A percentile compares a stretch with the other conserved stretches of the same genome.
Conservation (phyloP, 2,888 invertebrate genomes). For the Amblyjoppa fuscipennis region DNA sequence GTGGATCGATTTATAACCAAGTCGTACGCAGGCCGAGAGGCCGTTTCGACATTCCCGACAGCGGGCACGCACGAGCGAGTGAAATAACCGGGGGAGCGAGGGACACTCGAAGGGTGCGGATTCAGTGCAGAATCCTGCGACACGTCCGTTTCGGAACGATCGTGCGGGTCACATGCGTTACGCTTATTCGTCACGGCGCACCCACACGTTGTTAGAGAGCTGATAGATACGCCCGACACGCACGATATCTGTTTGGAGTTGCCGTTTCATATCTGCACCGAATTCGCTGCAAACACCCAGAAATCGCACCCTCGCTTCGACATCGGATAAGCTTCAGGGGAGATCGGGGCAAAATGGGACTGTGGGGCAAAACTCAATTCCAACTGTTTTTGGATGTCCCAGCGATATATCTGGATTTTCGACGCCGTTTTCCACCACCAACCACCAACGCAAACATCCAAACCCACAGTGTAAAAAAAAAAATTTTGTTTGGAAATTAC, state of each 20-base stretch:
- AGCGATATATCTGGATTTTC: too few species aligned
- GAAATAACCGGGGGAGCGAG: slow-evolving; percentile 6
- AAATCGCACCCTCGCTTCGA: not conserved
- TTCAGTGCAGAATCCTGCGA: slow-evolving; percentile 12
- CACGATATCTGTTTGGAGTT: not conserved
- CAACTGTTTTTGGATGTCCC: too few species aligned
- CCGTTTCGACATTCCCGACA: slow-evolving; percentile 40
- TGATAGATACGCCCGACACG: not conserved
- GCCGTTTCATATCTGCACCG: not conserved
- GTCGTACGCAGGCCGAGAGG: slow-evolving; percentile 31
- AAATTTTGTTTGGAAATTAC: too few species aligned
- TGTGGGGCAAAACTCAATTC: too few species aligned
- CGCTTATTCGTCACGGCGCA: not conserved
- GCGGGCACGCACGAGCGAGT: slow-evolving; percentile 5
- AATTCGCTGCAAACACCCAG: not conserved
- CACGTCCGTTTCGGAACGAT: slow-evolving; percentile 36
- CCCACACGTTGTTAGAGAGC: not conserved
- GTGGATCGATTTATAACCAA: slow-evolving; percentile 45
- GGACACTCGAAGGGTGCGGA: not conserved
- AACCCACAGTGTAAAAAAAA: too few species aligned
- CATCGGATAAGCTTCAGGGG: not conserved
- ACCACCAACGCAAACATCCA: too few species aligned
- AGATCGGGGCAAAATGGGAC: too few species aligned
- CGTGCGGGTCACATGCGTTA: slow-evolving; percentile 49
- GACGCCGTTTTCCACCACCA: too few species aligned